Evolutionary conservation across 92 coral and sea anemone genomes (phyloP), one percentile per base, ranked within the genome.

Genomic region (Zoanthus gigantus): DNA sequence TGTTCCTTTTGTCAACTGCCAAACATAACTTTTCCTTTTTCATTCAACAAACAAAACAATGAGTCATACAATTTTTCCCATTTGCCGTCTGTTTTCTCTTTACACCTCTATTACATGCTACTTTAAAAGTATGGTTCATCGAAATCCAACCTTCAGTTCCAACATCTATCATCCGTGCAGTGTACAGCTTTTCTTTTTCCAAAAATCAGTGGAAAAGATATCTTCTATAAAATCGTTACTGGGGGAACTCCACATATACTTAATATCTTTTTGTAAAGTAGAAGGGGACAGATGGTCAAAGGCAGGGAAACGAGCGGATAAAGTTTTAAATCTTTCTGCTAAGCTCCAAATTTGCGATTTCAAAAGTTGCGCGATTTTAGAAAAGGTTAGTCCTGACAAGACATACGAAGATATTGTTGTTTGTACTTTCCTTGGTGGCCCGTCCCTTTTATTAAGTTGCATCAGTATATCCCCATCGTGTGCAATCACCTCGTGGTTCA

Each of bases 401-500:
- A 77, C 71, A 45, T 58, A 77, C 0, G 86, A 87, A 18, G 86
- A 87, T 9, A 87, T 87, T 47, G 85, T 29, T 15, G 76, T 69
- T 71, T 77, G 84, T 61, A 87, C 48, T 53, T 87, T 86, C 75
- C 90, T 76, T 37, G 89, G 83, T 52, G 89, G 57, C 73, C 90
- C 65, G 65, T 87, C 86, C 34, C 57, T 63, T 23, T 79, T 78
- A 28, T 13, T 37, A 11, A 82, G 88, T 53, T 85, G 85, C 30
- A 47, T 65, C 82, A 75, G 23, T 32, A 84, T 18, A 47, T 85
- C 83, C 28, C 84, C 34, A 66, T 89, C 92, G 28, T 89, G 92
- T 32, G 84, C 86, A 63, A 83, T 50, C 28, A 90, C 84, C 82
- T 90, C 92, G 75, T 90, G 92, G 72, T 90, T 79, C 56, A 89